These are phyloP conservation scores for Megalurothrips usitatus DNA, from an alignment of 2,888 invertebrate genomes.

Conservation along the genomic window DNA sequence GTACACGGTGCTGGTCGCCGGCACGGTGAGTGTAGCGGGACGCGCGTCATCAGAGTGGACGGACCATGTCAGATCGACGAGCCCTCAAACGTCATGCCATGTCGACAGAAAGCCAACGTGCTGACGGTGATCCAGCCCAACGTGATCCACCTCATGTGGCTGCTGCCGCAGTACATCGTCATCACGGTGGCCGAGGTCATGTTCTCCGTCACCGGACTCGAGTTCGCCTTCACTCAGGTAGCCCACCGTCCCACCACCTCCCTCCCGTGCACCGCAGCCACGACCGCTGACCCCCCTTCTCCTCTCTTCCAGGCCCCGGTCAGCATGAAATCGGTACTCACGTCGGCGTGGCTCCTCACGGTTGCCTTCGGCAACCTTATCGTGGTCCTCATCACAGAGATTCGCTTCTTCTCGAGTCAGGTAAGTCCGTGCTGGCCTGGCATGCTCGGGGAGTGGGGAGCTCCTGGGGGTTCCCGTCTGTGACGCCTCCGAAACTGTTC, in stretches of 20 bases:
- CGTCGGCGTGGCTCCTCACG: constrained; percentile 88
- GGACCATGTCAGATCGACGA: not conserved
- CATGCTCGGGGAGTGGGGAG: too few species aligned
- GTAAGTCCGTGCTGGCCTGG: constrained; percentile 49
- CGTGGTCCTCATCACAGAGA: constrained; percentile 82
- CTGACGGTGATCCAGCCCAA: constrained; percentile 56
- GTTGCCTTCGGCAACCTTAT: constrained; percentile 91
- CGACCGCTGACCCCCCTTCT: not conserved
- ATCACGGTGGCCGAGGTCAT: constrained; percentile 92
- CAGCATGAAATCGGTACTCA: constrained; percentile 91
- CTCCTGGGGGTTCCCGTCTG: not conserved
- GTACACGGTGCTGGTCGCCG: constrained; percentile 53
- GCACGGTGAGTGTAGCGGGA: constrained; percentile 14
- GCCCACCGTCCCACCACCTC: too few species aligned
- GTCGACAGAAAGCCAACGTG: constrained; percentile 37
- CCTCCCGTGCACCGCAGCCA: too few species aligned
- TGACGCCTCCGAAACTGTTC: not conserved
- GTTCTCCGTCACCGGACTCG: constrained; percentile 92
- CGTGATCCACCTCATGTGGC: constrained; percentile 73
- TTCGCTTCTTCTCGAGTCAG: constrained; percentile 68
- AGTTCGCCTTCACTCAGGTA: constrained; percentile 88
- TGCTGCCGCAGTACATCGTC: constrained; percentile 87
- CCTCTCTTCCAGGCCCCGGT: constrained; percentile 62
- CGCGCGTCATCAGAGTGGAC: not conserved
- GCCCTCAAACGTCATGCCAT: not conserved